phyloP scores from a whole-genome alignment of 2,797 vertebrate genomes.

The Takifugu rubripes region DNA sequence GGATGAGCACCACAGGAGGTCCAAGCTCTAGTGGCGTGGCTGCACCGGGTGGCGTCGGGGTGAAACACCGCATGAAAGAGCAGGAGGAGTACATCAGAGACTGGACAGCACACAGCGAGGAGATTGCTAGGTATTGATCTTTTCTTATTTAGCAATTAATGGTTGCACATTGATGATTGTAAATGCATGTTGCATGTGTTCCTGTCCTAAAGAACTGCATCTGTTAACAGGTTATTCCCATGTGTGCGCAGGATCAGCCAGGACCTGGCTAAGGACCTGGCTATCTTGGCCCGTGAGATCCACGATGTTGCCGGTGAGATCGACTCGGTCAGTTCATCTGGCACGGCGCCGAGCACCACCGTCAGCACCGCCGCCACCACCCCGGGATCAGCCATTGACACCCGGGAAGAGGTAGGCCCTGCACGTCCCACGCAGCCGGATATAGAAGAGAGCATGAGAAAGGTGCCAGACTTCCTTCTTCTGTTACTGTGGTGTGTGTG shows the following conservation, averaged over 20 bases:
- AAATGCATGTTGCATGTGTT: constrained; percentile 41
- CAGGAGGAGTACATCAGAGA: constrained; percentile 98
- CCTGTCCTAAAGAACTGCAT: constrained; percentile 56
- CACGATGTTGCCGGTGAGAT: constrained; percentile 99
- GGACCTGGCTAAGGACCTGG: constrained; percentile 91
- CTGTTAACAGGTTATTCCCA: constrained; percentile 83
- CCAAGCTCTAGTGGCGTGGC: constrained; percentile 31
- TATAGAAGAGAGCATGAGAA: constrained; percentile 80
- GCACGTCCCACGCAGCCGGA: constrained; percentile 82
- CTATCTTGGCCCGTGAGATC: constrained; percentile 98
- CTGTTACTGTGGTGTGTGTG: constrained; percentile 17
- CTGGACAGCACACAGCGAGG: constrained; percentile 98
- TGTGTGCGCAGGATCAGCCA: constrained; percentile 98
- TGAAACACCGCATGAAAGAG: constrained; percentile 91
- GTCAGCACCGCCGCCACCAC: constrained; percentile 99
- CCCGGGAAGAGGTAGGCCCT: constrained; percentile 96
- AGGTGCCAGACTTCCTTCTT: constrained; percentile 78
- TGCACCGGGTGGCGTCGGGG: constrained; percentile 70
- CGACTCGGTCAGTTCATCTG: constrained; percentile 97
- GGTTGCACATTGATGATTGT: not conserved
- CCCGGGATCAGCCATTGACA: constrained; percentile 99
- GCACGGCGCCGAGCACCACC: constrained; percentile 97
- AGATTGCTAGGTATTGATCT: constrained; percentile 92
- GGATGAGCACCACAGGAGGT: constrained; percentile 35
- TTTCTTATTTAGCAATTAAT: not conserved